Base-by-base conservation (phyloP, 2,797 vertebrate species). In the Characodon lateralis region DNA sequence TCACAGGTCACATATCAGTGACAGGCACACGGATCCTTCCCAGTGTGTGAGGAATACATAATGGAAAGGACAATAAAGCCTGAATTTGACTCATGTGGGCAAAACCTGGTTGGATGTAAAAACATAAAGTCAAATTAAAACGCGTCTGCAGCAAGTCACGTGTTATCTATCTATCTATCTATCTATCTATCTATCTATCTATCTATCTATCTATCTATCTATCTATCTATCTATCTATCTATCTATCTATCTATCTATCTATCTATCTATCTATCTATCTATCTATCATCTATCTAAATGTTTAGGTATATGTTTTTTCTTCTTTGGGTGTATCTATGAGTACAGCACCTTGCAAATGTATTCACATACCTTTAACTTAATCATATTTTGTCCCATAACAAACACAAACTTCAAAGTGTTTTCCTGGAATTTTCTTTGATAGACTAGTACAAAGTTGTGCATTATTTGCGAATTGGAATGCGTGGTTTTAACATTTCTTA, bases 61-160 rank as follows among this genome's bases (percentile, higher is more conserved):
- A 87, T 88, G 82, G 22, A 89, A 71, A 51, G 9, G 77, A 78
- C 59, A 65, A 65, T 87, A 82, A 91, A 91, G 82, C 82, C 51
- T 79, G 74, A 71, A 86, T 91, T 78, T 88, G 84, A 93, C 78
- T 73, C 63, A 77, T 8, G 24, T 66, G 80, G 79, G 53, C 35
- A 80, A 83, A 82, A 90, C 73, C 77, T 65, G 80, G 10, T 79
- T 78, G 76, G 71, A 89, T 88, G 87, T 90, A 92, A 93, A 93
- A 88, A 93, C 70, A 2, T 66, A 69, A 50, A 77, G 75, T 26
- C 39, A 50, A 77, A 88, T 81, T 80, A 80, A 89, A 80, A 81
- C 72, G 24, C 10, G 10, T 26, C 26, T 28, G 1, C 56, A 10
- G 43, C 43, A 46, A 46, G 43, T 90, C 85, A 89, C 84, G 70